A percentile compares a stretch with the other conserved stretches of the same genome.
Evolutionary conservation across 2,797 vertebrate species (phyloP).

Genomic region (Huso huso): DNA sequence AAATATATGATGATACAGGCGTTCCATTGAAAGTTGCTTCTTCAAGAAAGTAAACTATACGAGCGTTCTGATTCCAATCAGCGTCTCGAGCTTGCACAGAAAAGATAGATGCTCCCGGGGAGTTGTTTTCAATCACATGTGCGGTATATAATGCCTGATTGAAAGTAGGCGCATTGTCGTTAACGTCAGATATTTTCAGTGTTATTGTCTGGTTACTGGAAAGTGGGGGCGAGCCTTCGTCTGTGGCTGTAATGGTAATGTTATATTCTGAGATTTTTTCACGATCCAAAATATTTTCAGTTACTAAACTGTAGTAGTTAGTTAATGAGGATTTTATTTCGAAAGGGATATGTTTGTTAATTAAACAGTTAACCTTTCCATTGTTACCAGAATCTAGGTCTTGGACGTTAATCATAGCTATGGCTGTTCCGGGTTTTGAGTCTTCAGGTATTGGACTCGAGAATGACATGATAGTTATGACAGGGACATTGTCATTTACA

Average conservation of each 20-base stretch:
- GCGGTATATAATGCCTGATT: conserved; percentile 22
- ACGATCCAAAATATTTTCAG: conserved; percentile 13
- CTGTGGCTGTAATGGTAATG: conserved; percentile 7
- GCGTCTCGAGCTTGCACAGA: conserved; percentile 32
- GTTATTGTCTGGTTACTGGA: no score
- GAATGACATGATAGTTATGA: conserved; percentile 43
- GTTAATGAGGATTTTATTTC: background rate
- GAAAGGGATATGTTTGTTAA: no score
- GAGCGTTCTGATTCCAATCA: conserved; percentile 44
- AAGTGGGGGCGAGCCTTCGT: no score
- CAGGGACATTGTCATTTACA: conserved; percentile 53
- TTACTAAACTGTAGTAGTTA: background rate
- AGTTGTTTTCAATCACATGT: conserved; percentile 43
- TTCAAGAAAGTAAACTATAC: conserved; percentile 40
- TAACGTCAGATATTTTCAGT: conserved; percentile 10
- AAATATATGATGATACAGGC: conserved; percentile 34
- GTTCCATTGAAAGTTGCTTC: conserved; percentile 27
- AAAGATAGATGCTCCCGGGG: conserved; percentile 45
- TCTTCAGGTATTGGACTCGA: conserved; percentile 45
- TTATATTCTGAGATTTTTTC: conserved; percentile 16
- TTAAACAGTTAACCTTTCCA: conserved; percentile 19
- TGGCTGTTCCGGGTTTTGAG: conserved; percentile 38
- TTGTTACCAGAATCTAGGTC: conserved; percentile 52
- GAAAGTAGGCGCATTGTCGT: conserved; percentile 23
- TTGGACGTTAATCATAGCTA: conserved; percentile 43